phyloP scores from a whole-genome alignment of 2,797 vertebrate genomes.

The Peromyscus melanophrys region DNA sequence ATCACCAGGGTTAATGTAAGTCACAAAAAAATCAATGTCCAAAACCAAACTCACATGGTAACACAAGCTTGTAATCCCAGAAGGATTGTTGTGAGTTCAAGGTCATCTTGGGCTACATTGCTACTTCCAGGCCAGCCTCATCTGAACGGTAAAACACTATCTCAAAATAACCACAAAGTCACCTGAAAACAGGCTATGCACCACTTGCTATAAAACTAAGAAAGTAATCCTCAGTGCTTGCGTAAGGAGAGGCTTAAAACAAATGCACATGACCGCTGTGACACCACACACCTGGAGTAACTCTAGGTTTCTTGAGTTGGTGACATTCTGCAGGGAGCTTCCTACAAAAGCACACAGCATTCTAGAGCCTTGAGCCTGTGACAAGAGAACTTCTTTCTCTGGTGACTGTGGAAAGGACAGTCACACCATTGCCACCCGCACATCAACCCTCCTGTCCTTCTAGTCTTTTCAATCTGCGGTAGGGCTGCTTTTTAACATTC shows the following conservation, averaged over 20 bases:
- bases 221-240: constrained; percentile 27
- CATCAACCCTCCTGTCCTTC: not conserved
- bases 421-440: not conserved
- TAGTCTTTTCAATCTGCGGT: constrained; percentile 45
- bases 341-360: not conserved
- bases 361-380: constrained; percentile 40
- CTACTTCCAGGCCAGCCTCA: not conserved
- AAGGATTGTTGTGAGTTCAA: not conserved
- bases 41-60: not conserved
- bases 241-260: not conserved
- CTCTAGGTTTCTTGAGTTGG: not conserved
- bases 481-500: constrained; percentile 28
- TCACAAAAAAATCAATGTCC: constrained; percentile 32
- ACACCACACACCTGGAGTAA: not conserved
- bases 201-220: constrained; percentile 32
- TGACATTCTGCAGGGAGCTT: constrained; percentile 40
- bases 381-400: constrained; percentile 44
- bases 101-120: not conserved
- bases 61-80: not conserved
- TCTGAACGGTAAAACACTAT: not conserved
- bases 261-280: not conserved
- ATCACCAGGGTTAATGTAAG: constrained; percentile 12
- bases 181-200: not conserved
- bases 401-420: not conserved
- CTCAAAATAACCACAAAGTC: not conserved